phyloP scores from a whole-genome alignment of 2,797 vertebrate genomes.

The Pangasius macronema region DNA sequence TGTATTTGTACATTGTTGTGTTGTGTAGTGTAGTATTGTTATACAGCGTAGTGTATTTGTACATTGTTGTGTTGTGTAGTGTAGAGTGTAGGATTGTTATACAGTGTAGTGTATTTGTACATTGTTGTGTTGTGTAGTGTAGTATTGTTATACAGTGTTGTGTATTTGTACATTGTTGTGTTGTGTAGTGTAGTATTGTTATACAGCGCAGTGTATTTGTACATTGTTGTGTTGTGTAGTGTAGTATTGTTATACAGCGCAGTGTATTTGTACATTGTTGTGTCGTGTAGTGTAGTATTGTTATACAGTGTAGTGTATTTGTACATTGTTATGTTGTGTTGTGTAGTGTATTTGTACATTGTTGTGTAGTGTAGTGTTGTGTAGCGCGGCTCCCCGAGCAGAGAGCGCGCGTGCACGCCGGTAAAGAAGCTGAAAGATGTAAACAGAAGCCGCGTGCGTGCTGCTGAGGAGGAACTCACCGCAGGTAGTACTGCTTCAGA shows the following conservation, averaged over 20 bases:
- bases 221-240: too few relatives aligned
- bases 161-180: too few relatives aligned
- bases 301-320: background rate
- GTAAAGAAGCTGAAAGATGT: constrained; percentile 51
- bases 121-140: too few relatives aligned
- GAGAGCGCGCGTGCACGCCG: background rate
- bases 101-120: too few relatives aligned
- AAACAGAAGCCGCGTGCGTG: constrained; percentile 79
- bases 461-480: constrained; percentile 82
- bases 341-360: background rate
- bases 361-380: background rate
- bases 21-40: background rate
- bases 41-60: background rate
- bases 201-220: too few relatives aligned
- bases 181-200: background rate
- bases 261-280: too few relatives aligned
- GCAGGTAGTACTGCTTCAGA: constrained; percentile 99
- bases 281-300: background rate
- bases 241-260: too few relatives aligned
- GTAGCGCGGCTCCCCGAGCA: background rate
- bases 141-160: background rate
- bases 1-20: background rate
- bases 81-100: too few relatives aligned
- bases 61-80: background rate
- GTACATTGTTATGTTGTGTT: background rate